These are phyloP conservation scores for Molorchus minor DNA, from an alignment of 2,888 invertebrate genomes.

Conservation along the genomic window DNA sequence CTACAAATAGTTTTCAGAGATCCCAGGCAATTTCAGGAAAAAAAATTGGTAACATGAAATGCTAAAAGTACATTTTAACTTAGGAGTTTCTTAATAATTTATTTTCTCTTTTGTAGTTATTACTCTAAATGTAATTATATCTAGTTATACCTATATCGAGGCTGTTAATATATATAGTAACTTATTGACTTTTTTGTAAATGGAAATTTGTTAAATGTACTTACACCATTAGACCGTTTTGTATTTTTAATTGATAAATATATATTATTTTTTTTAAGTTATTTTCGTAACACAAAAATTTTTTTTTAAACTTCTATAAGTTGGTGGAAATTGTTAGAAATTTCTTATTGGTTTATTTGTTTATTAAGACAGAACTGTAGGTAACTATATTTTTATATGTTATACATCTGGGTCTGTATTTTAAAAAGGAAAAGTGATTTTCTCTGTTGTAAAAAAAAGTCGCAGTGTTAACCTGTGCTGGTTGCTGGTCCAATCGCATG, in stretches of 20 bases:
- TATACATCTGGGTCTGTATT: too few relatives aligned
- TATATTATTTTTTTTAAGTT: conserved; percentile 36
- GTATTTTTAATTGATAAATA: conserved; percentile 43
- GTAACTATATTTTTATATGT: too few relatives aligned
- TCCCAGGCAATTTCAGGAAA: conserved; percentile 41
- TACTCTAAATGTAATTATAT: conserved; percentile 54
- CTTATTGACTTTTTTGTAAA: conserved; percentile 59
- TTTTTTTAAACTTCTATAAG: conserved; percentile 29
- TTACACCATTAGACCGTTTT: conserved; percentile 50
- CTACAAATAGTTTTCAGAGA: conserved; percentile 29
- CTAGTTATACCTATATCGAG: conserved; percentile 60
- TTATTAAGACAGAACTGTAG: too few relatives aligned
- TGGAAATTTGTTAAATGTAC: conserved; percentile 58
- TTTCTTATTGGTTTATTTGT: conserved; percentile 43
- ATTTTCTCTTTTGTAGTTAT: conserved; percentile 54
- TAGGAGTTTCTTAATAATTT: conserved; percentile 54
- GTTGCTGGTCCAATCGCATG: too few relatives aligned
- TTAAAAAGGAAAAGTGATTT: too few relatives aligned
- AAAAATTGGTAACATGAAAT: conserved; percentile 33
- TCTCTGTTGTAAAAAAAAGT: too few relatives aligned
- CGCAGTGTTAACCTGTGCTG: too few relatives aligned
- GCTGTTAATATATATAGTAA: conserved; percentile 62
- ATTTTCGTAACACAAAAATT: conserved; percentile 31
- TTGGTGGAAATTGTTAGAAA: conserved; percentile 13
- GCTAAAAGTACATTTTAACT: conserved; percentile 43